These are phyloP conservation scores for Tipula lateralis DNA, from an alignment of 2,888 invertebrate genomes.

Conservation along the genomic window DNA sequence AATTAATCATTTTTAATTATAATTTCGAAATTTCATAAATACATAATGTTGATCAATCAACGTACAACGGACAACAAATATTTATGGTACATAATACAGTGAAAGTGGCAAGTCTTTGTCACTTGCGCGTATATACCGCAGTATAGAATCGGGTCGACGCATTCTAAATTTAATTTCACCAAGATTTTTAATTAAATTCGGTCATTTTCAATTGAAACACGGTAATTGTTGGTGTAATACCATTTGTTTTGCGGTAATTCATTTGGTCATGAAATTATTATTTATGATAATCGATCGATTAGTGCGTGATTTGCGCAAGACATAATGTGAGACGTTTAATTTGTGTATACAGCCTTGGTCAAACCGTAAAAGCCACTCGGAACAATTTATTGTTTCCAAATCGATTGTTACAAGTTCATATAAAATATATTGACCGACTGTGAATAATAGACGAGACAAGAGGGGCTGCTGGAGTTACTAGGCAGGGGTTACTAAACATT, in stretches of 20 bases:
- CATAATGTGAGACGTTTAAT: neutral
- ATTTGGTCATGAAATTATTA: neutral
- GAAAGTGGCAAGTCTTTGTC: neutral
- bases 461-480: too few relatives aligned
- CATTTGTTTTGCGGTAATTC: neutral
- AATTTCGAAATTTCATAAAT: neutral
- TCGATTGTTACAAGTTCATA: too few relatives aligned
- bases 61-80: neutral
- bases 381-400: too few relatives aligned
- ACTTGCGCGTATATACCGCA: neutral
- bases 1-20: slow-evolving; percentile 2
- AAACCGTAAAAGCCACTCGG: too few relatives aligned
- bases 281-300: neutral
- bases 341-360: neutral
- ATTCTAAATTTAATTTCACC: neutral
- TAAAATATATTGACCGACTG: too few relatives aligned
- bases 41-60: neutral
- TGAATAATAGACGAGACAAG: too few relatives aligned
- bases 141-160: neutral
- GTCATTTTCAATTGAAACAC: neutral
- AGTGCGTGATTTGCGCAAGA: neutral
- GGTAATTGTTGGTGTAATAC: neutral
- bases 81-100: neutral
- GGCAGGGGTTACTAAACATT: too few relatives aligned
- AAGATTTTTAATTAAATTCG: neutral